phyloP scores from a whole-genome alignment of 2,113 vertebrate species.

The Amazona guildingii region DNA sequence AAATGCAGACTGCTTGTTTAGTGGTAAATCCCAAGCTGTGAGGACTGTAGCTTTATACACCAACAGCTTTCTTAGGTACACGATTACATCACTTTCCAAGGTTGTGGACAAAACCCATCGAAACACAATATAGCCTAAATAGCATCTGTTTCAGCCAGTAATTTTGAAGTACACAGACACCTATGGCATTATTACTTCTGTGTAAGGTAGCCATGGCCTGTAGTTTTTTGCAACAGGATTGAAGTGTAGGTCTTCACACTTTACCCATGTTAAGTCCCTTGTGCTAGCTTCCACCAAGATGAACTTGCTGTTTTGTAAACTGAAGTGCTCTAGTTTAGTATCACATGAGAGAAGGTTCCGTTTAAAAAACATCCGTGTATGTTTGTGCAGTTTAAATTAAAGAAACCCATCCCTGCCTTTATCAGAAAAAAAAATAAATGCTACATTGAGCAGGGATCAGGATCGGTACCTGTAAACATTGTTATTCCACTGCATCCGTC shows the following conservation, averaged over 20 bases:
- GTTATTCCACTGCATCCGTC: slow-evolving; percentile 77
- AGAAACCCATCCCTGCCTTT: slow-evolving; percentile 77
- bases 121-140: slow-evolving; percentile 44
- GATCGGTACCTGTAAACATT: slow-evolving; percentile 90
- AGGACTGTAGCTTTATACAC: slow-evolving; percentile 37
- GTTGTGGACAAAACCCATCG: slow-evolving; percentile 61
- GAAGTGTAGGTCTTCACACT: slow-evolving; percentile 60
- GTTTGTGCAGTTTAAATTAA: slow-evolving; percentile 82
- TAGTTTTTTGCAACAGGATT: slow-evolving; percentile 57
- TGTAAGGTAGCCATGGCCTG: slow-evolving; percentile 72
- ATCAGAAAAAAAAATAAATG: slow-evolving; percentile 69
- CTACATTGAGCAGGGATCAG: slow-evolving; percentile 84
- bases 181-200: slow-evolving; percentile 51
- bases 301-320: slow-evolving; percentile 75
- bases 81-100: slow-evolving; percentile 38
- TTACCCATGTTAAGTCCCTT: slow-evolving; percentile 57
- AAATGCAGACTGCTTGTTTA: slow-evolving; percentile 29
- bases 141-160: slow-evolving; percentile 20
- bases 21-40: slow-evolving; percentile 64
- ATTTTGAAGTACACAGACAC: slow-evolving; percentile 68
- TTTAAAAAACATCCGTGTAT: slow-evolving; percentile 75
- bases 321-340: slow-evolving; percentile 82
- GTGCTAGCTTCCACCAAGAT: slow-evolving; percentile 77
- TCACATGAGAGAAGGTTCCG: slow-evolving; percentile 75
- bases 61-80: slow-evolving; percentile 50